phyloP scores from a whole-genome alignment of 2,113 vertebrate species.

The Hippocampus zosterae region DNA sequence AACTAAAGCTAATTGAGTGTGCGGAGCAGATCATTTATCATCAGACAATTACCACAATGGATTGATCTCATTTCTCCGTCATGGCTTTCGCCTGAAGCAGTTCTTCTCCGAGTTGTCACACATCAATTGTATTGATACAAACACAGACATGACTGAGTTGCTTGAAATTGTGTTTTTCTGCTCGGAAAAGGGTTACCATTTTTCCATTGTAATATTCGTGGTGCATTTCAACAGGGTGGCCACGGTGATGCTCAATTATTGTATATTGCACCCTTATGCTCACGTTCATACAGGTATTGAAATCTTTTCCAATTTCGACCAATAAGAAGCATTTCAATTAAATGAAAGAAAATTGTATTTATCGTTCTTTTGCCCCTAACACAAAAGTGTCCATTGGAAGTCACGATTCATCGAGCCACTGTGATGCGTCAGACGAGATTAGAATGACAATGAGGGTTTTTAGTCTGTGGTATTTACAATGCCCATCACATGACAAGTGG shows the following conservation, averaged over 20 bases:
- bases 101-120: not conserved
- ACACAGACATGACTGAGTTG: slow-evolving; percentile 1
- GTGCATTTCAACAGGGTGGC: not conserved
- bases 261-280: too few species aligned
- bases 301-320: not conserved
- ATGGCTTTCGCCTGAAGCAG: not conserved
- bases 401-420: not conserved
- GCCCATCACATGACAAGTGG: too few species aligned
- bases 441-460: too few species aligned
- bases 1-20: not conserved
- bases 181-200: not conserved
- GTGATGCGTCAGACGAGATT: not conserved
- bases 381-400: not conserved
- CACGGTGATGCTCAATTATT: too few species aligned
- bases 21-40: not conserved
- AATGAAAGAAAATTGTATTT: not conserved
- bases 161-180: not conserved
- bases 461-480: too few species aligned
- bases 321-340: too few species aligned
- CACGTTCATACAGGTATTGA: not conserved
- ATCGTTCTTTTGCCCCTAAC: not conserved
- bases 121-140: slow-evolving; percentile 2
- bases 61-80: slow-evolving; percentile 3
- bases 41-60: slow-evolving; percentile 5
- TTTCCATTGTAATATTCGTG: not conserved